These are phyloP conservation scores for Echiichthys vipera DNA, from an alignment of 2,797 vertebrate species.

Conservation along the genomic window DNA sequence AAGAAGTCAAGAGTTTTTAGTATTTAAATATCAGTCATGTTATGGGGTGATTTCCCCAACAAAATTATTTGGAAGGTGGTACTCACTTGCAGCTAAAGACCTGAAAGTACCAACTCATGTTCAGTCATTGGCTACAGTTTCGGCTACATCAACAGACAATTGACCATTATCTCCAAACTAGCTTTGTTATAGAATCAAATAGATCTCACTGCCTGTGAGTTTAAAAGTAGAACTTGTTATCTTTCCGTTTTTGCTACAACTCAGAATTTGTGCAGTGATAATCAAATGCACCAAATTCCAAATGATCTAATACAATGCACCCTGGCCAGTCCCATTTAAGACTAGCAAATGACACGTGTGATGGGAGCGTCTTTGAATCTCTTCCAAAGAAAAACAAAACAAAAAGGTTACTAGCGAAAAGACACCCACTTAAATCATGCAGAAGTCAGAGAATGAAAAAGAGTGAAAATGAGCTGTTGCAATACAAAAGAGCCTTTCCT, in stretches of 20 bases:
- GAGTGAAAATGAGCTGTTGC: conserved; percentile 53
- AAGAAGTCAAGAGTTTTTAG: not conserved
- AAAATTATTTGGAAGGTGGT: not conserved
- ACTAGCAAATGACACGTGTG: not conserved
- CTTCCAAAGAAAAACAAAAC: not conserved
- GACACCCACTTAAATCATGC: conserved; percentile 13
- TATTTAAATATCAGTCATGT: not conserved
- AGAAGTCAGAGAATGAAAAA: conserved; percentile 17
- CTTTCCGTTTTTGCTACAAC: not conserved
- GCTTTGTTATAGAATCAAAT: not conserved
- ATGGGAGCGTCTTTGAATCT: not conserved
- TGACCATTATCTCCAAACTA: not conserved
- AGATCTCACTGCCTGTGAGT: not conserved
- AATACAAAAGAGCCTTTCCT: conserved; percentile 59
- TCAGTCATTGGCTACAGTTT: not conserved
- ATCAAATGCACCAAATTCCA: not conserved
- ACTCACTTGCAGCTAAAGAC: not conserved
- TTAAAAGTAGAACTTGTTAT: not conserved
- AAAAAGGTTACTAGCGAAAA: conserved; percentile 2
- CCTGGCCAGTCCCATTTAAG: not conserved
- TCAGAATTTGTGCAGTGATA: not conserved
- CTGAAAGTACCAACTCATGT: not conserved
- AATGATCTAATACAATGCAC: not conserved
- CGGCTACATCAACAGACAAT: not conserved
- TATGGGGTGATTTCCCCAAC: not conserved